Base-by-base conservation (phyloP, 2,888 invertebrate genomes). In the Drosophila monieri region DNA sequence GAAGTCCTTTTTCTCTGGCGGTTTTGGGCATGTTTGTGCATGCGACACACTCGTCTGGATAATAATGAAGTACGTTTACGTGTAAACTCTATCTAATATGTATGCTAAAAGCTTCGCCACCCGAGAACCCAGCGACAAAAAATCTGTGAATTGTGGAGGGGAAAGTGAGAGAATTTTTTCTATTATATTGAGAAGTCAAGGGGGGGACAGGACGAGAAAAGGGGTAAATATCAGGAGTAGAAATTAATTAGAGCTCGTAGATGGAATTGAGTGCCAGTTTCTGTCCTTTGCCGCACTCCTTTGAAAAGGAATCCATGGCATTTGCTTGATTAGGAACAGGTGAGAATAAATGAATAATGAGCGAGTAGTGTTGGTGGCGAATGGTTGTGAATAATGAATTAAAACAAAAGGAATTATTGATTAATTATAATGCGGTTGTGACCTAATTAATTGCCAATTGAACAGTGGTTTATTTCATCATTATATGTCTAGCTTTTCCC, bases 71-170 rank as follows among this genome's bases (percentile, higher is more conserved):
- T 81, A 81, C 85, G 81, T 87, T 81, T 81, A 81, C 87, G 81
- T 81, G 87, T 81, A 81, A 87, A 87, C 87, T 80, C 81, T 87
- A 87, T 87, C 78, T 81, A 81, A 81, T 81, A 81, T 81, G 87
- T 81, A 81, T 81, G 81, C 81, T 81, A 81, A 81, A 81, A 81
- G 80, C 80, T 80, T 51, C 41, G 32, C 43, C 51, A 21, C 21
- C 57, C 35, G 47, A 55, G 47, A 55, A 23, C 21, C 39, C 15
- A 32, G 14, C 10, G 23, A 27, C n/a, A 48, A 43, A 53, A 53
- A 39, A 51, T 51, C 57, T 8, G 21, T n/a, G 18, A 55, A 32
- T 12, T 8, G 43, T 12, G 44, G 21, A 12, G 32, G 30, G 46
- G 32, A 39, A 25, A 10, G 14, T 14, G 6, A 10, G 21, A 47